Conservation (phyloP, 30 jellyfish, hydroid and myxozoan species). For the Sanderia malayensis region DNA sequence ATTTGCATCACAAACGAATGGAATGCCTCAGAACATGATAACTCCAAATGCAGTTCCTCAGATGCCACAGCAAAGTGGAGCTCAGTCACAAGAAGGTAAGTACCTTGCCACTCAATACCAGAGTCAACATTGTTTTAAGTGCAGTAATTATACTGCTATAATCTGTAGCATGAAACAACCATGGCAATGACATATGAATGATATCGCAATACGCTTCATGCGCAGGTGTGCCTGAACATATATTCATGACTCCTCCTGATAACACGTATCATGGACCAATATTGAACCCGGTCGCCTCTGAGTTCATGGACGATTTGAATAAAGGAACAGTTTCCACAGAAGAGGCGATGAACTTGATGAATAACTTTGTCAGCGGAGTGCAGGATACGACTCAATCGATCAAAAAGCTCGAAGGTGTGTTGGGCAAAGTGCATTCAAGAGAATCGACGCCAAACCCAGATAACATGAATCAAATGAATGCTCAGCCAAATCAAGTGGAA, state of each 20-base stretch:
- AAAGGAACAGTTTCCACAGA: conserved; percentile 82
- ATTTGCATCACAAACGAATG: too few relatives aligned
- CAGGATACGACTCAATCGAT: conserved; percentile 92
- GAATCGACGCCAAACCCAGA: conserved; percentile 16
- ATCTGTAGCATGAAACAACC: too few relatives aligned
- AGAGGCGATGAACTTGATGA: conserved; percentile 92
- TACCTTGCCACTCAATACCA: too few relatives aligned
- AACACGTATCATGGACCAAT: conserved; percentile 73
- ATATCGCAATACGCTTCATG: not conserved
- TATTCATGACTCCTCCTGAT: conserved; percentile 64
- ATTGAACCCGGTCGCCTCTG: conserved; percentile 80
- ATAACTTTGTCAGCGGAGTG: conserved; percentile 92
- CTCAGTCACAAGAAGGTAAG: too few relatives aligned
- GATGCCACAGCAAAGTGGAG: too few relatives aligned
- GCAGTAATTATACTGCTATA: too few relatives aligned
- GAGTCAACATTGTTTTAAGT: too few relatives aligned
- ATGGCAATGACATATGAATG: too few relatives aligned
- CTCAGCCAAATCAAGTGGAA: not conserved
- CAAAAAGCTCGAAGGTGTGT: conserved; percentile 56
- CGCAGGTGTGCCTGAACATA: conserved; percentile 37
- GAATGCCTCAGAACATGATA: too few relatives aligned
- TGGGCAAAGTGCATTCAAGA: conserved; percentile 48
- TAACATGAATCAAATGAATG: not conserved
- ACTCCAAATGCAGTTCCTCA: too few relatives aligned
- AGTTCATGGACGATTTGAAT: conserved; percentile 72